Base-by-base conservation (phyloP, 2,888 invertebrate genomes). In the Danaus chrysippus region DNA sequence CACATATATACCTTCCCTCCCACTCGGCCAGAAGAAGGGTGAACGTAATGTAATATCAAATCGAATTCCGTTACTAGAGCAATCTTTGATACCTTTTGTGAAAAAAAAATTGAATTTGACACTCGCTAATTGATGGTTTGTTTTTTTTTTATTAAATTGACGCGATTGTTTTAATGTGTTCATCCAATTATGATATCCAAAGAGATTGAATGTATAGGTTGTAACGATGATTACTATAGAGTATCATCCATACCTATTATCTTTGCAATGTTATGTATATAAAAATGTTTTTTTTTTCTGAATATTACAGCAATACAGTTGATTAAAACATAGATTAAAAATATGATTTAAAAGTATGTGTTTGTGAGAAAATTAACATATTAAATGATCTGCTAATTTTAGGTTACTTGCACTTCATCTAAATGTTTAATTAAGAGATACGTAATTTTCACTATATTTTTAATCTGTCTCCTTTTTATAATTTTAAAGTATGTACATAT, bases 1-100 rank as follows among this genome's bases (percentile, higher is more conserved):
- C 74, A 63, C 73, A 80, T 90, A 80, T 91, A 91, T 91, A 90
- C 82, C 59, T 76, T 80, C 82, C 87, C 90, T 88, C 89, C 90
- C 89, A 86, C 87, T 84, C 75, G 69, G 69, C 69, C 63, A 59
- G 44, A 71, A 78, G 81, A 80, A 82, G 82, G 82, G 82, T 81
- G 81, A 80, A 74, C 72, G 78, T 77, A 76, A 75, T 73, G 75
- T 77, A 77, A 73, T 78, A 65, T 67, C 68, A 71, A 49, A 15
- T 17, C 17, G 46, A 5, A 74, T 75, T 73, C 72, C 72, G 68
- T 72, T 71, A 67, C 62, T 67, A 58, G 64, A 67, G 62, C 67
- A 62, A 63, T 63, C 59, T 61, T 59, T 53, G 42, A 61, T 52
- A 46, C 10, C 49, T 17, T 49, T 49, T 49, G 49, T 49, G 6